Conservation (phyloP, 1,140 invertebrate genomes). For the Drosophila santomea region DNA sequence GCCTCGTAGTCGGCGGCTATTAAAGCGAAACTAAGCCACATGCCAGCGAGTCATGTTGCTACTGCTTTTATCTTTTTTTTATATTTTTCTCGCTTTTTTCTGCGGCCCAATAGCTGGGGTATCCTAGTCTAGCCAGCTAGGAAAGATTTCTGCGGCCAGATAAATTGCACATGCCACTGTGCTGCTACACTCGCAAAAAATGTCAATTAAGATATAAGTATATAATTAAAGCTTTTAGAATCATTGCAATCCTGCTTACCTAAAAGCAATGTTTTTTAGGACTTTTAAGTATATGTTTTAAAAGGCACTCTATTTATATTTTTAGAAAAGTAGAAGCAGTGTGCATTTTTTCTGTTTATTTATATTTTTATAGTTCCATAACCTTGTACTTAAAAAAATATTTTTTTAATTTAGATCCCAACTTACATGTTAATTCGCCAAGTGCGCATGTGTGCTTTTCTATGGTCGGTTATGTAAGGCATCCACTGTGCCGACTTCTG, state of each 20-base stretch:
- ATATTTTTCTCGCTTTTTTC: not conserved
- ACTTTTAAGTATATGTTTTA: no score
- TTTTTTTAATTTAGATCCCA: no score
- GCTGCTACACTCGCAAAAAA: constrained; percentile 10
- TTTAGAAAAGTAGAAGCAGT: no score
- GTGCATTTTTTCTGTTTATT: no score
- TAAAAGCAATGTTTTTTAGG: no score
- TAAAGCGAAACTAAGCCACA: constrained; percentile 78
- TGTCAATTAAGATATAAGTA: no score
- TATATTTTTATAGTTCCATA: no score
- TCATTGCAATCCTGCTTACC: no score
- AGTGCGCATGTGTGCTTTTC: constrained; percentile 37
- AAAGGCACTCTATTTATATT: no score
- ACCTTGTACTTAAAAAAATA: no score
- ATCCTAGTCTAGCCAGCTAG: constrained; percentile 13
- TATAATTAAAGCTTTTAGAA: not conserved
- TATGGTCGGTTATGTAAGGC: constrained; percentile 35
- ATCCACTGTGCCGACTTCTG: constrained; percentile 32
- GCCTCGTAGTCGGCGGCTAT: constrained; percentile 55
- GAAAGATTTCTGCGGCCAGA: constrained; percentile 38
- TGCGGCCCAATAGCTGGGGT: constrained; percentile 21
- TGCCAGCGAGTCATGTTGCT: constrained; percentile 69
- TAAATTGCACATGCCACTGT: constrained; percentile 42
- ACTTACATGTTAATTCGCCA: not conserved
- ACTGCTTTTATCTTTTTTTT: not conserved